These are phyloP conservation scores for Argentina silus DNA, from an alignment of 2,797 vertebrate genomes.

Conservation along the genomic window DNA sequence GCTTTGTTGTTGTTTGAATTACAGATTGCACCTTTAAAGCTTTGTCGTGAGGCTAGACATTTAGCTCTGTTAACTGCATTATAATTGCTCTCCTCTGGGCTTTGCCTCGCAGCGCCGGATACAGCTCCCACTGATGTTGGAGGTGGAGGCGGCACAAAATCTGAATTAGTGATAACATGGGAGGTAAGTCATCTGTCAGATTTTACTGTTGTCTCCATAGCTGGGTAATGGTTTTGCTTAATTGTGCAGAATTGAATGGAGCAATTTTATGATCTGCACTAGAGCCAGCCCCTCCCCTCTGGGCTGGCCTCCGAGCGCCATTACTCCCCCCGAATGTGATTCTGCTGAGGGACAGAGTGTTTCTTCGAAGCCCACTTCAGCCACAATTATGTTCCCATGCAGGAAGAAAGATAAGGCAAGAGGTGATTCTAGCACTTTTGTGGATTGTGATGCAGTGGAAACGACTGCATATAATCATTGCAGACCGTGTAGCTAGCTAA, in stretches of 20 bases:
- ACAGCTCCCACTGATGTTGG: constrained; percentile 91
- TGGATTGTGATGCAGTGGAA: constrained; percentile 19
- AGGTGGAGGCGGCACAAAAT: constrained; percentile 94
- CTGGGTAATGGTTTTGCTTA: constrained; percentile 76
- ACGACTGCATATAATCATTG: constrained; percentile 25
- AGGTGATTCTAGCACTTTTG: constrained; percentile 21
- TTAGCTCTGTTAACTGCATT: constrained; percentile 61
- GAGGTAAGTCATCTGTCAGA: constrained; percentile 89
- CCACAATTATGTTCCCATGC: constrained; percentile 47
- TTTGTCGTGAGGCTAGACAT: constrained; percentile 39
- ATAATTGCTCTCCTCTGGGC: constrained; percentile 68
- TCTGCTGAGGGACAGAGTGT: constrained; percentile 51
- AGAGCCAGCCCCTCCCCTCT: constrained; percentile 52
- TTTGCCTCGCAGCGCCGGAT: constrained; percentile 86
- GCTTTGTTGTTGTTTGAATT: too few relatives aligned
- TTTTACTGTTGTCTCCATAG: constrained; percentile 68
- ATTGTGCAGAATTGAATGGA: constrained; percentile 79
- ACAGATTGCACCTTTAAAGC: not conserved
- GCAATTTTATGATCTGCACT: constrained; percentile 71
- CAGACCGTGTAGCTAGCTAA: not conserved
- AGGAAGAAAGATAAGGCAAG: constrained; percentile 39
- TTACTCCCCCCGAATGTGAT: constrained; percentile 57
- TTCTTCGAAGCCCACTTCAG: constrained; percentile 57
- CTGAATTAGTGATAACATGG: constrained; percentile 98
- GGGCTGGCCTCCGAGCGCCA: constrained; percentile 49